A percentile compares a stretch with the other conserved stretches of the same genome.
Evolutionary conservation across 2,797 vertebrate species (phyloP).

Genomic region (Erpetoichthys calabaricus): DNA sequence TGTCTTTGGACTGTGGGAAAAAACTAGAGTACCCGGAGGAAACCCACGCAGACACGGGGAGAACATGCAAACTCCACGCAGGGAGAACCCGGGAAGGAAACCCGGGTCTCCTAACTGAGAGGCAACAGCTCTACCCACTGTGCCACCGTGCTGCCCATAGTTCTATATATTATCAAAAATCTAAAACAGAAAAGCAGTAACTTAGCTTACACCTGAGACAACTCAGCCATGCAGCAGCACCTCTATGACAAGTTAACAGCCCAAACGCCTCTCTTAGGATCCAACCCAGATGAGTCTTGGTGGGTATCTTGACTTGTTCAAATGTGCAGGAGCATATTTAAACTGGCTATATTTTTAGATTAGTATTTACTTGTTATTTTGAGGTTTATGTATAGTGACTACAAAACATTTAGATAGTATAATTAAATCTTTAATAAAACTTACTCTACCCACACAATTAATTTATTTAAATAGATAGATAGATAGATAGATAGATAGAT

Average conservation of each 20-base stretch:
- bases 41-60: too few relatives aligned
- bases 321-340: not conserved
- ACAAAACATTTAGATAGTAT: slow-evolving; percentile 12
- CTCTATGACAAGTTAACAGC: not conserved
- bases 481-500: too few relatives aligned
- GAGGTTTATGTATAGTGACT: slow-evolving; percentile 8
- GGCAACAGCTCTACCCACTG: too few relatives aligned
- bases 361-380: slow-evolving; percentile 8
- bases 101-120: too few relatives aligned
- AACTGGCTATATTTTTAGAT: slow-evolving; percentile 6
- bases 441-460: slow-evolving; percentile 12
- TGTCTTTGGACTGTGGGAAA: too few relatives aligned
- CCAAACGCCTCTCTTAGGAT: too few relatives aligned
- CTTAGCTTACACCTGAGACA: not conserved
- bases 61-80: too few relatives aligned
- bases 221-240: not conserved
- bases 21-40: too few relatives aligned
- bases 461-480: too few relatives aligned
- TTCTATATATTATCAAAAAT: not conserved
- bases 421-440: slow-evolving; percentile 11
- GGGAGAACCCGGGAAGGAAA: too few relatives aligned
- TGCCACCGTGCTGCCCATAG: too few relatives aligned
- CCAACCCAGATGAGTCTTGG: too few relatives aligned
- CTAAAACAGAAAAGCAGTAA: slow-evolving; percentile 3
- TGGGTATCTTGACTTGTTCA: not conserved